Evolutionary conservation across 2,888 invertebrate genomes (phyloP), one percentile per base, ranked within the genome.

Genomic region (Crematogaster levior): DNA sequence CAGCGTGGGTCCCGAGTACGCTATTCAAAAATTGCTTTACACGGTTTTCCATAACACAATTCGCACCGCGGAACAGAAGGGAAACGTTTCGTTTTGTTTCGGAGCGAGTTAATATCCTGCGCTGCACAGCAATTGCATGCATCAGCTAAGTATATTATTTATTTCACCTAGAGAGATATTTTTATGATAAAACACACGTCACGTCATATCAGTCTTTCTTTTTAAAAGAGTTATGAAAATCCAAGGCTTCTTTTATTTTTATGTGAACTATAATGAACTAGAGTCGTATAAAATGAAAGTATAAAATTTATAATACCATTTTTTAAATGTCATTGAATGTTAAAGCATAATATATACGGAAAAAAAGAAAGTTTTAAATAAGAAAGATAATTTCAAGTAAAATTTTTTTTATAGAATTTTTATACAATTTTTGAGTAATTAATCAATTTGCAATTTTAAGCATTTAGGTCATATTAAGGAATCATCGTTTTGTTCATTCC

Each of bases 21-120:
- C 74, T 51, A 74, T 68, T 79, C 43, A 66, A 70, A 77, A 79
- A 70, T 79, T 79, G 43, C 34, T 77, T 53, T 70, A 79, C 56
- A 70, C 77, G 46, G 46, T 70, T 79, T 70, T 51, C 70, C 77
- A 46, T 70, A 70, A 79, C 56, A 34, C 77, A 34, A 70, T 79
- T 70, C 51, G 18, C 70, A 46, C 51, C 27, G 37, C n/a, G 56
- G 5, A 70, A 68, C 77, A 56, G 77, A 77, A 30, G 56, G 43
- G 21, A 34, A 70, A 40, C 46, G 30, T 56, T 21, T 61, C n/a
- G 37, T 30, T 68, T 77, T 77, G 56, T 77, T 77, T 70, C 43
- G 18, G 27, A 66, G 68, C 4, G 43, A 56, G 43, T 58, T 77
- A 70, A 77, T 70, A 70, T 51, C 15, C 75, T 18, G 43, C 56